Evolutionary conservation across 2,888 invertebrate species (phyloP), one percentile per base, ranked within the genome.

Genomic region (Subacronicta megacephala): DNA sequence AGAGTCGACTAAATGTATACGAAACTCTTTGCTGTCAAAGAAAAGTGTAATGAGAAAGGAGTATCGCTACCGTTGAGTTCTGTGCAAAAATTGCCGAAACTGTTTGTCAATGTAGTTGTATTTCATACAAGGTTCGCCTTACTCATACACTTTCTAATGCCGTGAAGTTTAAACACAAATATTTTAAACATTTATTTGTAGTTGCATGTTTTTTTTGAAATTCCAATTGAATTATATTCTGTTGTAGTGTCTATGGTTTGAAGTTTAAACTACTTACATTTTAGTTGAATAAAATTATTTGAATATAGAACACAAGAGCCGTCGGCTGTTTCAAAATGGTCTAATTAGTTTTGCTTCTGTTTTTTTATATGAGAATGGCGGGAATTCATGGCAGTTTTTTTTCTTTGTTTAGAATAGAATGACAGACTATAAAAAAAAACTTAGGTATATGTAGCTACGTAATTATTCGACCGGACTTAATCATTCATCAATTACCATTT

Each of bases 141-240:
- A 61, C 51, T 64, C 62, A 57, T 45, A 26, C 43, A 58, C 74
- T 73, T 73, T 73, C 74, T 62, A 71, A 73, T 64, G 56, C 44
- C 38, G 38, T 35, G 31, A 20, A 17, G 40, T 51, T 62, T 58
- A 44, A 64, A 62, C 47, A 40, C 51, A 60, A 56, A 57, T 36
- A 58, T 61, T 52, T 54, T 51, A 18, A 9, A 20, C 52, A 52
- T 52, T 49, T 62, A 42, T 53, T 36, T 41, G 40, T 38, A 29
- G 46, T 52, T 31, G 46, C 26, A 29, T 55, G 49, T 49, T 44
- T 36, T 44, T 36, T 44, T 50, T 44, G 41, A 43, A 16, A 33
- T 18, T 13, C 20, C 7, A 20, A 44, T 13, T 29, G n/a, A 2
- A 15, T 29, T 29, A 29, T 1, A 12, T 42, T 42, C 20, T 13